phyloP scores from a whole-genome alignment of 1,140 invertebrate species.

The Macrobrachium nipponense region DNA sequence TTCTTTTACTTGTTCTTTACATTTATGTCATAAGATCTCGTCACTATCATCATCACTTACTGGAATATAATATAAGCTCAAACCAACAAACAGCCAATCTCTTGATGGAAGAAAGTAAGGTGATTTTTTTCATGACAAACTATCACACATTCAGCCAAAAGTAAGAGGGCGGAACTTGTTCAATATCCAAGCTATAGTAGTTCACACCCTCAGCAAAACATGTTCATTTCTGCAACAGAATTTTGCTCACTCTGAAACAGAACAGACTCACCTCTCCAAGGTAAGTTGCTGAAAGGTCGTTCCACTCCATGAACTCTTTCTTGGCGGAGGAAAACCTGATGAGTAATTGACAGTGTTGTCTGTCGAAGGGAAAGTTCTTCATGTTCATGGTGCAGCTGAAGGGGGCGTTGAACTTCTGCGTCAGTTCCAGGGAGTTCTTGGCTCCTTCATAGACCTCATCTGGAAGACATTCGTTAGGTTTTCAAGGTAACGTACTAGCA shows the following conservation, averaged over 20 bases:
- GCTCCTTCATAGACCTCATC: slow-evolving; percentile 9
- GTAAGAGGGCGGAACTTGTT: too few species aligned
- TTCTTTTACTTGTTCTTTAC: too few species aligned
- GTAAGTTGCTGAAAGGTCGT: slow-evolving; percentile 10
- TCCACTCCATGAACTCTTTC: slow-evolving; percentile 19
- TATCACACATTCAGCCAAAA: too few species aligned
- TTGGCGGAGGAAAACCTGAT: slow-evolving; percentile 38
- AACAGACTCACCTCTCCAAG: slow-evolving; percentile 13
- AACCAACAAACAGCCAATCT: too few species aligned
- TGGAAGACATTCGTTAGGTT: background rate
- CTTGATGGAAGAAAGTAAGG: too few species aligned
- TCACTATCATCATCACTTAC: too few species aligned
- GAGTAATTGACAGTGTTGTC: slow-evolving; percentile 25
- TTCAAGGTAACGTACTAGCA: too few species aligned
- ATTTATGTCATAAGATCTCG: too few species aligned
- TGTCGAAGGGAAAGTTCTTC: slow-evolving; percentile 4
- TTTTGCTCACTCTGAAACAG: background rate
- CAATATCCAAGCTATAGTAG: too few species aligned
- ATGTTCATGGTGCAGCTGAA: slow-evolving; percentile 4
- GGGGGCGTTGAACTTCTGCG: slow-evolving; percentile 7
- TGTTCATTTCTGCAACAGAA: background rate
- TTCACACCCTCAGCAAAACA: too few species aligned
- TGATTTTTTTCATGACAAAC: too few species aligned
- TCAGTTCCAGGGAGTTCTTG: background rate
- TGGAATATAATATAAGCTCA: too few species aligned